Evolutionary conservation across 2,113 vertebrate species (phyloP), one percentile per base, ranked within the genome.

Genomic region (Alaudala cheleensis): DNA sequence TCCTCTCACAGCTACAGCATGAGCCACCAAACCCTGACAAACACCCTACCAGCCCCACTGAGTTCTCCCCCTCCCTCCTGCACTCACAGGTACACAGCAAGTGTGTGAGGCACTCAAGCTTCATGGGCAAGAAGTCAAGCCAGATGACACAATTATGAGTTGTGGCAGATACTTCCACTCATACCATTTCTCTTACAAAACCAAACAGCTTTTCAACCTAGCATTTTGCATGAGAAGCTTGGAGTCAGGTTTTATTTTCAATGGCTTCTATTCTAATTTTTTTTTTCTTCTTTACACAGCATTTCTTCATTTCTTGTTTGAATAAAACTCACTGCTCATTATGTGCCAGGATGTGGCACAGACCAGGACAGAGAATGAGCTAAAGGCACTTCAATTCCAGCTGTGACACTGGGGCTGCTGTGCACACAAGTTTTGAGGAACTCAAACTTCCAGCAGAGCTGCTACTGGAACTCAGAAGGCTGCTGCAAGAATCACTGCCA

Each of bases 401-500:
- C 67, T 74, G 71, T 13, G 9, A 21, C 28, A 17, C 2, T 7
- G 14, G 25, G 31, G 23, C 10, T 54, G 42, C 26, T 70, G 37
- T 20, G 50, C 34, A 29, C 40, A n/a, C 8, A 39, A 56, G 51
- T 39, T 50, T 29, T 70, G 67, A 91, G 67, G 83, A 93, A 42
- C 51, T 85, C 70, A 57, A 85, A 66, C 70, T 65, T 74, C 42
- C 42, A 85, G 60, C 82, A 85, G 24, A 53, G 72, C 74, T 64
- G 40, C 66, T 64, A 1, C 71, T 67, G 57, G 18, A 86, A 51
- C 42, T 65, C 76, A 65, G 45, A 65, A 92, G 71, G 62, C 82
- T 90, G 88, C 71, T 76, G 60, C 77, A 78, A 47, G 81, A 71
- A 74, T 56, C 66, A 42, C 61, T 93, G 91, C 77, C 91, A 96